phyloP scores from a whole-genome alignment of 2,888 invertebrate genomes.

The Chironomus tentans region DNA sequence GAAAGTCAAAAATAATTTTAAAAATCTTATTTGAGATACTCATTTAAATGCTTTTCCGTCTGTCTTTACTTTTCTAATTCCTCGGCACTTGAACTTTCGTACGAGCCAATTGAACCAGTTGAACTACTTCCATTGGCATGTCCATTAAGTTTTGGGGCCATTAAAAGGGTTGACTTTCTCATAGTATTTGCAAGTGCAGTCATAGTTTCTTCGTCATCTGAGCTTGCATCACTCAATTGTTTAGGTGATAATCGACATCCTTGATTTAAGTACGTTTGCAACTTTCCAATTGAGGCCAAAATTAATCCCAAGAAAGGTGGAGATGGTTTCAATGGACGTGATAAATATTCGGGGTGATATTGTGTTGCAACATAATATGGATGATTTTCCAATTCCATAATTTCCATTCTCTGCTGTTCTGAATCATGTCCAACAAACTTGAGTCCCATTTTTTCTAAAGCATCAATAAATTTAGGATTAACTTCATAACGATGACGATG shows the following conservation, averaged over 20 bases:
- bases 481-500: conserved; percentile 98
- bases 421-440: conserved; percentile 82
- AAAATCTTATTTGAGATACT: not conserved
- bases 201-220: conserved; percentile 40
- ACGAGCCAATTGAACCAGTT: not conserved
- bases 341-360: conserved; percentile 96
- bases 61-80: conserved; percentile 5
- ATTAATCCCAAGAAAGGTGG: conserved; percentile 93
- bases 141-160: not conserved
- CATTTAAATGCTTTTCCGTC: not conserved
- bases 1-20: too few relatives aligned
- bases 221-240: conserved; percentile 65
- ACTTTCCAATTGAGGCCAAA: conserved; percentile 75
- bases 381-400: conserved; percentile 76
- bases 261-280: conserved; percentile 60
- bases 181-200: not conserved
- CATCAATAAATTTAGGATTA: conserved; percentile 74
- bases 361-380: conserved; percentile 93
- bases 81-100: conserved; percentile 8
- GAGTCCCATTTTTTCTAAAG: conserved; percentile 73
- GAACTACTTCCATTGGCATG: not conserved
- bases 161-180: not conserved
- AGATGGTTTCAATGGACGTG: conserved; percentile 82
- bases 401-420: conserved; percentile 86
- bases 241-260: conserved; percentile 68